Evolutionary conservation across 2,888 invertebrate species (phyloP).

Genomic region (Rhopalosiphum nymphaeae): DNA sequence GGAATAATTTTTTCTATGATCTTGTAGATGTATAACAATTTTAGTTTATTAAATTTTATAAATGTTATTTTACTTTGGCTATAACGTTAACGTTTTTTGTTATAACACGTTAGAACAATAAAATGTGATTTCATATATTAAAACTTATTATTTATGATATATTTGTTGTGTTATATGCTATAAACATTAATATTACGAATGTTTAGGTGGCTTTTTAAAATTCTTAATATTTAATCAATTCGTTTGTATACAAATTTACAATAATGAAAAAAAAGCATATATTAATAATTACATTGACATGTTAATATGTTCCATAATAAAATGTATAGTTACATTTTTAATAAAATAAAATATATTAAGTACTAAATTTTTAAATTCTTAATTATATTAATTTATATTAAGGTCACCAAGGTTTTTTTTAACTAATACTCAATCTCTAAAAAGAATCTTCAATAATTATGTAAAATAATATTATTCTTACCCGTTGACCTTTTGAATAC

Average conservation of each 20-base stretch:
- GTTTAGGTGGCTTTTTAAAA: not conserved
- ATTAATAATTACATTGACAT: not conserved
- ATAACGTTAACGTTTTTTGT: not conserved
- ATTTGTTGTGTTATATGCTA: not conserved
- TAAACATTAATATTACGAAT: not conserved
- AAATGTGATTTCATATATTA: not conserved
- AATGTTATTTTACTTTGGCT: not conserved
- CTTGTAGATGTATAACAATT: not conserved
- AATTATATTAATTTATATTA: not conserved
- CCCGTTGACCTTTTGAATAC: not conserved
- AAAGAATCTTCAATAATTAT: not conserved
- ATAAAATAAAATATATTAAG: not conserved
- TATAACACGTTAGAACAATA: not conserved
- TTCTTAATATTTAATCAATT: not conserved
- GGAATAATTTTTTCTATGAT: not conserved
- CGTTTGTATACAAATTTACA: not conserved
- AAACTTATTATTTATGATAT: not conserved
- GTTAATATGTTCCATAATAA: not conserved
- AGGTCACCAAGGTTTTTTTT: not conserved
- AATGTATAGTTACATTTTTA: not conserved
- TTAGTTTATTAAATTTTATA: not conserved
- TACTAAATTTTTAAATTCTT: not conserved
- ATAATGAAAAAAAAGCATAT: not conserved
- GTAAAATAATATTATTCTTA: not conserved
- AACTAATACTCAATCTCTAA: not conserved